Percentiles rank a stretch among this genome's conserved stretches.
Evolutionary conservation across 2,888 invertebrate species (phyloP).

Genomic region (Ischnura elegans): DNA sequence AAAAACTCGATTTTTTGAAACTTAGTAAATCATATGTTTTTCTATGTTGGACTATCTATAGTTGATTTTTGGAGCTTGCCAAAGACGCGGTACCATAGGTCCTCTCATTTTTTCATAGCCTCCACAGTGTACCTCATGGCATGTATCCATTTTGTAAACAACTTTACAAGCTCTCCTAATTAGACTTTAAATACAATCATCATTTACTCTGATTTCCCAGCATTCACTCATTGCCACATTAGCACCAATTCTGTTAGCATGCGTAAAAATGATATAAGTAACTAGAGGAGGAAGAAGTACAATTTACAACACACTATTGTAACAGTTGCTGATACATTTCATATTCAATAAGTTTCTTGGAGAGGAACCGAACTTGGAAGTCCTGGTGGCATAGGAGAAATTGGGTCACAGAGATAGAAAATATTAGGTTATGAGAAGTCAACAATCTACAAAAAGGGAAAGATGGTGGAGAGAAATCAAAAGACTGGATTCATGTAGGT

Average conservation of each 20-base stretch:
- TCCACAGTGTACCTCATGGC: constrained; percentile 43
- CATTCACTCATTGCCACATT: constrained; percentile 66
- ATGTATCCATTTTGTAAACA: constrained; percentile 51
- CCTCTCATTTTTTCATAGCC: constrained; percentile 14
- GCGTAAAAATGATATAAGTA: constrained; percentile 65
- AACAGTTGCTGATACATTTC: constrained; percentile 62
- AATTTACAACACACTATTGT: constrained; percentile 55
- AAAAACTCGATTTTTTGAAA: constrained; percentile 37
- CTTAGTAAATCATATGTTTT: constrained; percentile 19
- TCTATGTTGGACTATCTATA: constrained; percentile 37
- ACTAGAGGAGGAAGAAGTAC: constrained; percentile 65
- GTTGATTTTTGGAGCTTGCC: constrained; percentile 42
- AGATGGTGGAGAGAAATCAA: constrained; percentile 15
- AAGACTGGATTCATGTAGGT: constrained; percentile 38
- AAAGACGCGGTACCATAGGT: constrained; percentile 32
- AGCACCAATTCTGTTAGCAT: constrained; percentile 66
- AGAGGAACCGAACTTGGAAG: constrained; percentile 64
- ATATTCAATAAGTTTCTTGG: constrained; percentile 54
- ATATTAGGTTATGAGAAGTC: constrained; percentile 43
- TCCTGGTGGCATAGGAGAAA: constrained; percentile 66
- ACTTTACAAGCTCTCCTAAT: constrained; percentile 67
- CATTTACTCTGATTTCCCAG: constrained; percentile 64
- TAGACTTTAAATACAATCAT: constrained; percentile 50
- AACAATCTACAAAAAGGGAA: constrained; percentile 35
- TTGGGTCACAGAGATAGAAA: constrained; percentile 49